Evolutionary conservation across 2,113 vertebrate species (phyloP).

Genomic region (Myotis yumanensis): DNA sequence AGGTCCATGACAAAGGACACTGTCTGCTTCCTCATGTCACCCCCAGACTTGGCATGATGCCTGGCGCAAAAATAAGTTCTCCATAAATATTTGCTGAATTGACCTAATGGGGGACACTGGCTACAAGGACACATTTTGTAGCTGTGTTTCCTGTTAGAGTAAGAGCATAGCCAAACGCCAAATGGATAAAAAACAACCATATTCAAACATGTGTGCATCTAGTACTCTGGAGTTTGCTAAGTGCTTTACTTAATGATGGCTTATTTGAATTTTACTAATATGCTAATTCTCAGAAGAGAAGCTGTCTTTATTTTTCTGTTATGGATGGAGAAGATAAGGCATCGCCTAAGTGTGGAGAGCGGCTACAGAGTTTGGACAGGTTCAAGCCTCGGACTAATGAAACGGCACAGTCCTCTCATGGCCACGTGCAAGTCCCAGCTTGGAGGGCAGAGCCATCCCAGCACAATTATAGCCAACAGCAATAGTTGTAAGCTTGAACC

Average conservation of each 20-base stretch:
- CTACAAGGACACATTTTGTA: conserved; percentile 39
- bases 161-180: background rate
- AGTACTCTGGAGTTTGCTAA: conserved; percentile 12
- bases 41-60: background rate
- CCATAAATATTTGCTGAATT: conserved; percentile 42
- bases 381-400: too few species aligned
- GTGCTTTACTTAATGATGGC: background rate
- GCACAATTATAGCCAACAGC: too few species aligned
- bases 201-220: conserved; percentile 6
- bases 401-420: too few species aligned
- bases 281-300: background rate
- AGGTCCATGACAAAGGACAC: background rate
- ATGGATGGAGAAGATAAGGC: background rate
- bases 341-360: background rate
- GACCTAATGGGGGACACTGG: background rate
- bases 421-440: too few species aligned
- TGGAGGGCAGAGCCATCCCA: too few species aligned
- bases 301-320: background rate
- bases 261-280: conserved; percentile 33
- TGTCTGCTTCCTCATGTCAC: background rate
- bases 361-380: too few species aligned
- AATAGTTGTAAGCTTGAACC: too few species aligned
- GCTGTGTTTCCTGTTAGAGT: conserved; percentile 46
- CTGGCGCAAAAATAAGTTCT: conserved; percentile 36
- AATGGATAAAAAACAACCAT: conserved; percentile 19